phyloP scores from a whole-genome alignment of 2,113 vertebrate species.

The Xyliphius kryptos region DNA sequence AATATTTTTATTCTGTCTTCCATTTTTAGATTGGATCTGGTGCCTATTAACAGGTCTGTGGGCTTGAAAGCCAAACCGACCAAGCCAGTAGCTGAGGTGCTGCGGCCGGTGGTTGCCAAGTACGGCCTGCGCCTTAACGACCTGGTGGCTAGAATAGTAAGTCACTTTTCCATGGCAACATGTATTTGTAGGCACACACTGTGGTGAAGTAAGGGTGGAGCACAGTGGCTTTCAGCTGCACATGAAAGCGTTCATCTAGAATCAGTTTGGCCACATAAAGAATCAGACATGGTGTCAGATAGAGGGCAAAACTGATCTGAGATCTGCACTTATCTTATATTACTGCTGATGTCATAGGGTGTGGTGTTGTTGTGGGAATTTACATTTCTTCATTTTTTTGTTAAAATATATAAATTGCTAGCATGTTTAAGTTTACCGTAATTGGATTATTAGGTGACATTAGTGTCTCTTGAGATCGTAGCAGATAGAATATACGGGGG shows the following conservation, averaged over 20 bases:
- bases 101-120: constrained; percentile 93
- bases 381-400: no score
- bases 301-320: constrained; percentile 23
- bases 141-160: constrained; percentile 90
- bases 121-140: constrained; percentile 89
- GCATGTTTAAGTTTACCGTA: no score
- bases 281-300: constrained; percentile 1
- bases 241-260: constrained; percentile 10
- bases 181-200: constrained; percentile 13
- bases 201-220: constrained; percentile 24
- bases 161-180: constrained; percentile 52
- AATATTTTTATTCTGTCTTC: constrained; percentile 28
- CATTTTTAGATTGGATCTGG: constrained; percentile 81
- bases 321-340: constrained; percentile 30
- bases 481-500: no score
- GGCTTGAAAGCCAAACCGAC: constrained; percentile 98
- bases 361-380: no score
- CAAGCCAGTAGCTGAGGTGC: constrained; percentile 92
- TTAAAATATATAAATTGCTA: no score
- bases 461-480: no score
- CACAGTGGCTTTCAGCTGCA: constrained; percentile 2
- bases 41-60: constrained; percentile 95
- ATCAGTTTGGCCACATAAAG: constrained; percentile 16
- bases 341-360: constrained; percentile 51
- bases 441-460: no score